A percentile compares a stretch with the other conserved stretches of the same genome.
These are phyloP conservation scores for Noctua janthe DNA, from an alignment of 2,888 invertebrate genomes.

Conservation along the genomic window DNA sequence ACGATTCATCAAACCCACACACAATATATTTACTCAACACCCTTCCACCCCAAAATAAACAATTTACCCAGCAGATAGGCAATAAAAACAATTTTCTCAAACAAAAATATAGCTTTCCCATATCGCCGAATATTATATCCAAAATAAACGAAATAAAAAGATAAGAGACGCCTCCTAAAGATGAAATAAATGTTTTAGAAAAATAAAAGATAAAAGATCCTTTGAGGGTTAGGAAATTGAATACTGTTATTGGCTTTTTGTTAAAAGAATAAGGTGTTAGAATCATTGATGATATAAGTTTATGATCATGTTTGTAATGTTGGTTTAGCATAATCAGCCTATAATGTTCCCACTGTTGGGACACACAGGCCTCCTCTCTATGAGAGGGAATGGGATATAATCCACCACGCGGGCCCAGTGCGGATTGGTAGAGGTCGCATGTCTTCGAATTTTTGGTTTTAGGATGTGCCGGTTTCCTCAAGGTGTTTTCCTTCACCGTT, in stretches of 20 bases:
- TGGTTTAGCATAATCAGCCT: no score
- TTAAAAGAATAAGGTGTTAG: slow-evolving; percentile 40
- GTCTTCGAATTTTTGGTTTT: no score
- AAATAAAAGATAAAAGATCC: slow-evolving; percentile 49
- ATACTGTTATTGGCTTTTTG: slow-evolving; percentile 48
- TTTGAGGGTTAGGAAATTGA: slow-evolving; percentile 47
- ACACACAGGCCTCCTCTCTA: no score
- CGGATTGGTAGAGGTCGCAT: no score
- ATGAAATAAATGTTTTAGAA: slow-evolving; percentile 49
- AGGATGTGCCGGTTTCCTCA: no score
- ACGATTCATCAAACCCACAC: slow-evolving; percentile 26
- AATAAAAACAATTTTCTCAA: slow-evolving; percentile 58
- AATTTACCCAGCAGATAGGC: slow-evolving; percentile 42
- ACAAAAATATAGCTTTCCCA: slow-evolving; percentile 48
- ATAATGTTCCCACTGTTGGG: no score
- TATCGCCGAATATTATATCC: slow-evolving; percentile 50
- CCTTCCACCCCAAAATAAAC: slow-evolving; percentile 31
- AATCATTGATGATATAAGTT: slow-evolving; percentile 22
- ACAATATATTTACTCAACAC: slow-evolving; percentile 7
- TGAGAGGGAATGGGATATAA: no score
- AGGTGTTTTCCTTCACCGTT: no score
- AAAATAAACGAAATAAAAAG: slow-evolving; percentile 51
- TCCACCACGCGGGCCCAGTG: no score
- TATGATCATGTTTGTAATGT: slow-evolving; percentile 5
- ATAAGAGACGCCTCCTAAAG: slow-evolving; percentile 19